Conservation (phyloP, 2,113 vertebrate species). For the Hymenochirus boettgeri region DNA sequence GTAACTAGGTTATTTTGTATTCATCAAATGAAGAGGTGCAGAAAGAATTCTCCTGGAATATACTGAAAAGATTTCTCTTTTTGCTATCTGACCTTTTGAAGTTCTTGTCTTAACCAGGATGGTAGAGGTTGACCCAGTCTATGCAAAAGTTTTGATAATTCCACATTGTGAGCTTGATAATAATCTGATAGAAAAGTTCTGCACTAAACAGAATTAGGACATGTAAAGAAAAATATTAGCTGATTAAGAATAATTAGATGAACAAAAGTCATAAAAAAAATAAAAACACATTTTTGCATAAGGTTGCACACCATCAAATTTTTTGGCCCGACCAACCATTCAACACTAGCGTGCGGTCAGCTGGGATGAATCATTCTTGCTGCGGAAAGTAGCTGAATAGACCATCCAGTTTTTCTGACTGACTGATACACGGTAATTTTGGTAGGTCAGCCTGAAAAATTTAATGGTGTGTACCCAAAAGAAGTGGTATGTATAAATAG, state of each 20-base stretch:
- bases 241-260: not conserved
- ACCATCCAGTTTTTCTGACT: too few species aligned
- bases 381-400: too few species aligned
- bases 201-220: conserved; percentile 63
- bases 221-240: not conserved
- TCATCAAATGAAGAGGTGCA: conserved; percentile 12
- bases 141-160: conserved; percentile 91
- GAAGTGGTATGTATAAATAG: too few species aligned
- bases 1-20: conserved; percentile 48
- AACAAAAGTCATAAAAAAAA: too few species aligned
- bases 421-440: too few species aligned
- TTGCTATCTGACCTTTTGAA: conserved; percentile 90
- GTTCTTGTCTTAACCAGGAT: conserved; percentile 91
- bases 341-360: too few species aligned
- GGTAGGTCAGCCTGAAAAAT: too few species aligned
- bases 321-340: too few species aligned
- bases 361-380: too few species aligned
- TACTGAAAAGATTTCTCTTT: conserved; percentile 38
- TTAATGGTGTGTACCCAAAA: too few species aligned
- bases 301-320: too few species aligned
- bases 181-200: conserved; percentile 87
- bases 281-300: too few species aligned
- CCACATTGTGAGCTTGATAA: conserved; percentile 93
- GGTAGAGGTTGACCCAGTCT: conserved; percentile 88
- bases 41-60: not conserved